These are phyloP conservation scores for Indicator maculatus DNA, from an alignment of 2,113 vertebrate genomes.

Conservation along the genomic window DNA sequence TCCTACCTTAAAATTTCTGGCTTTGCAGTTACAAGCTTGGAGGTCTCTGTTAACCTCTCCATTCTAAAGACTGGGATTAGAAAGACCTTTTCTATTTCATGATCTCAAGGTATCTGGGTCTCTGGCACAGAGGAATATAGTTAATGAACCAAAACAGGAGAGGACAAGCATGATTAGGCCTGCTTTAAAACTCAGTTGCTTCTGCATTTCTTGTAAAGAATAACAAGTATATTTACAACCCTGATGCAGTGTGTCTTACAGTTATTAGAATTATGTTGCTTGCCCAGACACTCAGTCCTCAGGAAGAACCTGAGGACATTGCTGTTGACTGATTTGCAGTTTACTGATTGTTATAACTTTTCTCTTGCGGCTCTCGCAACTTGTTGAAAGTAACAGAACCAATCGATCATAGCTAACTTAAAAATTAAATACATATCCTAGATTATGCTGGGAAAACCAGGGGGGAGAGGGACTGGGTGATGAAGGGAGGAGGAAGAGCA, in stretches of 20 bases:
- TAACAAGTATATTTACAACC: background rate
- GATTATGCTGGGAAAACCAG: background rate
- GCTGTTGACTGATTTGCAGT: background rate
- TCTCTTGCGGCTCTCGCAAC: background rate
- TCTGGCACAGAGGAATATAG: background rate
- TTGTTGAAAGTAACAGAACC: background rate
- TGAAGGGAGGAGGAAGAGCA: background rate
- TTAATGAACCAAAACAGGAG: background rate
- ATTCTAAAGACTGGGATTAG: background rate
- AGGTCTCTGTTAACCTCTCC: background rate
- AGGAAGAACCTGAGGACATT: background rate
- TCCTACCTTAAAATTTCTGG: background rate
- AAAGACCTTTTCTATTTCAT: background rate
- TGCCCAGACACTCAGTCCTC: background rate
- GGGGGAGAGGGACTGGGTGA: accelerated
- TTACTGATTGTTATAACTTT: background rate
- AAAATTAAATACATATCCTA: background rate
- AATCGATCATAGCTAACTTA: background rate
- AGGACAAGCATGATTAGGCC: background rate
- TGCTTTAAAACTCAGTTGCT: background rate
- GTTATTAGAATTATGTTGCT: background rate
- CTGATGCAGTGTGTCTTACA: background rate
- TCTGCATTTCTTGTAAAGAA: background rate
- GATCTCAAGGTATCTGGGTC: background rate
- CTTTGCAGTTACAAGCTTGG: background rate